Base-by-base conservation (phyloP, 2,797 vertebrate species). In the Brotula barbata region DNA sequence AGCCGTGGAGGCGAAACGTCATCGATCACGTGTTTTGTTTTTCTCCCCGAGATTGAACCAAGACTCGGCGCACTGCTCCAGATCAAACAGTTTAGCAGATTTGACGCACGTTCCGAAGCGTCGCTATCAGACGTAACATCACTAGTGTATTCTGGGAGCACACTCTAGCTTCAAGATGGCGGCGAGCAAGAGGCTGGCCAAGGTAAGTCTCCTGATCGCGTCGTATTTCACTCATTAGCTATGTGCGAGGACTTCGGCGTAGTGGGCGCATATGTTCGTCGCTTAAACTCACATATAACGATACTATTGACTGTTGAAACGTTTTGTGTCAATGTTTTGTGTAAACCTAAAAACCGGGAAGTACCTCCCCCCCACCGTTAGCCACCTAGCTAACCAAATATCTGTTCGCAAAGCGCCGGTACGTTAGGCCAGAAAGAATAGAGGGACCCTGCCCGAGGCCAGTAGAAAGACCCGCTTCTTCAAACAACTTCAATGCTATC, bases 181-280 rank as follows among this genome's bases (percentile, higher is more conserved):
- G 89, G 92, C 91, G 90, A 93, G 90, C 89, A 92, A 89, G 81
- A 88, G 91, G 84, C 89, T 92, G 75, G 73, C 76, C 77, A 92
- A 92, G 88, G 88, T 93, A 92, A 89, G 85, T 81, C 79, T 83
- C 51, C 49, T 69, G 66, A 78, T 74, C 41, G 62, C 43, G 49
- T 71, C 78, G 58, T 73, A 75, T 80, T 64, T 39, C 37, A 39
- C 9, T 39, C 3, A 39, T n/a, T 39, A n/a, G 7, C 33, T 7
- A 20, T 2, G 23, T 49, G 14, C 42, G 4, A 5, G n/a, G 8
- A 11, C 3, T 12, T 39, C 11, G 7, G 1, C 7, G 4, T 7
- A 0, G 1, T 1, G 6, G 11, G 6, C 1, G 1, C 1, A 2
- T 10, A 21, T 0, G 0, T 4, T 13, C 2, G 21, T 43, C 0